These are phyloP conservation scores for Sebastes variabilis DNA, from an alignment of 2,797 vertebrate species.

Conservation along the genomic window DNA sequence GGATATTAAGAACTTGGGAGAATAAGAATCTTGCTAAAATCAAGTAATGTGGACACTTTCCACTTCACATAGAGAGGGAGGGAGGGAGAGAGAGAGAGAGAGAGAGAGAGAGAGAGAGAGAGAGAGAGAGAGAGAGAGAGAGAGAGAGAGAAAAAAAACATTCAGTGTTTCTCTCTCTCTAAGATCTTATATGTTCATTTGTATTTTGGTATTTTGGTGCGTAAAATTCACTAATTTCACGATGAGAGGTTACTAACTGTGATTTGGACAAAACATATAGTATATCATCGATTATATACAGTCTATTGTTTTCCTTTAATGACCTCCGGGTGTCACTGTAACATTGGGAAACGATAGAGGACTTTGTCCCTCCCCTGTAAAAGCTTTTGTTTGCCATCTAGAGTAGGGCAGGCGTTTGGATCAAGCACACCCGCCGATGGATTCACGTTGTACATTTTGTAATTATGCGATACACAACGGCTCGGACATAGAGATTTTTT, in stretches of 20 bases:
- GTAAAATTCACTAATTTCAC: no score
- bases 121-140: neutral
- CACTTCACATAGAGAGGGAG: neutral
- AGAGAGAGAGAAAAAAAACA: no score
- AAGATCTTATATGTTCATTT: neutral
- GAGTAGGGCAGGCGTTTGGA: neutral
- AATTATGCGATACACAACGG: neutral
- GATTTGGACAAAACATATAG: neutral
- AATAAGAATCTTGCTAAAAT: neutral
- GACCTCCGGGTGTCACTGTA: constrained; percentile 64
- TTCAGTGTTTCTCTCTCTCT: no score
- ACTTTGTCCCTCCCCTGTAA: neutral
- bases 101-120: no score
- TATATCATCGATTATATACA: neutral
- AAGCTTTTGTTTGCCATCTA: constrained; percentile 44
- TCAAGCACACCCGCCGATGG: neutral
- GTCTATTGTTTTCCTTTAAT: neutral
- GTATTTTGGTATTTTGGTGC: neutral
- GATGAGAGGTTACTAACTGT: neutral
- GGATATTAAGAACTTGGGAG: neutral
- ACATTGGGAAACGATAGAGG: neutral
- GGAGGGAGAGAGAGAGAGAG: neutral
- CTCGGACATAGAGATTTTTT: neutral
- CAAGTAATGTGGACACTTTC: neutral
- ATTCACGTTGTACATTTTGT: fast-evolving